Evolutionary conservation across 2,113 vertebrate species (phyloP), one percentile per base, ranked within the genome.

Genomic region (Epinephelus lanceolatus): DNA sequence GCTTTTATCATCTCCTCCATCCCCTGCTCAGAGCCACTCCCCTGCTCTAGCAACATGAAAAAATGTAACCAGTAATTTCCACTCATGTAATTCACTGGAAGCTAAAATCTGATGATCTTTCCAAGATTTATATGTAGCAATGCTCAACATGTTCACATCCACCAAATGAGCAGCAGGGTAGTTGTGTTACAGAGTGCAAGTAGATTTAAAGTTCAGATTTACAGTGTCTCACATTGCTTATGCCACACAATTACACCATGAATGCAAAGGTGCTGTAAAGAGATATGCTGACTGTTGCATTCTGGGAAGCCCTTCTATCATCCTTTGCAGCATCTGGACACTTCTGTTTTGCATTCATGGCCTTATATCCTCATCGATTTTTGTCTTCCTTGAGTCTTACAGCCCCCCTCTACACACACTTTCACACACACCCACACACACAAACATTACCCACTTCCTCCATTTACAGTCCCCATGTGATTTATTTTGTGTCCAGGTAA

Each of bases 291-390:
- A 83, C 76, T 53, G 52, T 4, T 86, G 68, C 51, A 77, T 25
- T 79, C 33, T 77, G 59, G 67, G 69, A 80, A 68, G 15, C 2
- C 0, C 1, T 60, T 76, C 33, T 65, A 10, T 77, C 45, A 76
- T 42, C 23, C 72, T 78, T 87, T 74, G 62, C 79, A 52, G 53
- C n/a, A 23, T 67, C 49, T 79, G 77, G 51, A 84, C 65, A 68
- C 40, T 76, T 77, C 62, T 91, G 56, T 72, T 94, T 93, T 90
- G 80, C 83, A 93, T 93, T 93, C 83, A 76, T 74, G 73, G 63
- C 84, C 75, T 86, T 61, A 55, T 12, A 73, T 83, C 71, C 40
- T 71, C 70, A 92, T 94, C 23, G 89, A 91, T 93, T 89, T 45
- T 83, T 78, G 21, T 80, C 67, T 76, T 27, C 30, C 76, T 40